These are phyloP conservation scores for Botia kubotai DNA, from an alignment of 2,797 vertebrate genomes.

Conservation along the genomic window DNA sequence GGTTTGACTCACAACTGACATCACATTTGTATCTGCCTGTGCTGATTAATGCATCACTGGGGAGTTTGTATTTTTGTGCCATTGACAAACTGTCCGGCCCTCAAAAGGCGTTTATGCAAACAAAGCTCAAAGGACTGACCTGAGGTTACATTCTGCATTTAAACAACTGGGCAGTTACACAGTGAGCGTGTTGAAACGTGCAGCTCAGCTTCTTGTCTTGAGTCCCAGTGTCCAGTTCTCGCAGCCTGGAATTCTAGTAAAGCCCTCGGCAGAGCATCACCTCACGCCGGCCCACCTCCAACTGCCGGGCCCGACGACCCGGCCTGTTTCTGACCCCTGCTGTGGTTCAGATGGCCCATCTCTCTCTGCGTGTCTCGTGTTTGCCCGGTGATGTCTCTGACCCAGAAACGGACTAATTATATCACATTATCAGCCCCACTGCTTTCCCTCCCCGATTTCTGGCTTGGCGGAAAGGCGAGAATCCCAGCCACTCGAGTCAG, in stretches of 20 bases:
- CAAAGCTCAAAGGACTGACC: not conserved
- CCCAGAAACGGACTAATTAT: constrained; percentile 91
- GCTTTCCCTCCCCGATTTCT: constrained; percentile 83
- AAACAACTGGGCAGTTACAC: not conserved
- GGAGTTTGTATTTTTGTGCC: not conserved
- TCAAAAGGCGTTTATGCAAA: not conserved
- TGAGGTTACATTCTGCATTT: not conserved
- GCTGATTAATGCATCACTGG: constrained; percentile 22
- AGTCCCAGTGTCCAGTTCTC: constrained; percentile 34
- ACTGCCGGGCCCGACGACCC: constrained; percentile 66
- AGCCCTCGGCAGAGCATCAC: constrained; percentile 39
- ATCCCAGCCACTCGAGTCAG: constrained; percentile 93
- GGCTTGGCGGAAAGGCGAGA: constrained; percentile 87
- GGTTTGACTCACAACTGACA: constrained; percentile 39
- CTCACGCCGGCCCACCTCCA: constrained; percentile 18
- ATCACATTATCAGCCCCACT: constrained; percentile 90
- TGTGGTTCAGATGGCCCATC: constrained; percentile 81
- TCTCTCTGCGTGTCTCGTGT: constrained; percentile 76
- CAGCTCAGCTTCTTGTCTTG: not conserved
- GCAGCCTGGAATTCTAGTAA: constrained; percentile 48
- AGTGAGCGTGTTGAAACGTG: not conserved
- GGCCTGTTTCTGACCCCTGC: constrained; percentile 77
- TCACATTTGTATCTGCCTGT: constrained; percentile 15
- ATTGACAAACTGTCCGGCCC: constrained; percentile 2
- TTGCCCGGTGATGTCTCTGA: constrained; percentile 77